Conservation (phyloP, 2,888 invertebrate genomes). For the Thumatha senex region DNA sequence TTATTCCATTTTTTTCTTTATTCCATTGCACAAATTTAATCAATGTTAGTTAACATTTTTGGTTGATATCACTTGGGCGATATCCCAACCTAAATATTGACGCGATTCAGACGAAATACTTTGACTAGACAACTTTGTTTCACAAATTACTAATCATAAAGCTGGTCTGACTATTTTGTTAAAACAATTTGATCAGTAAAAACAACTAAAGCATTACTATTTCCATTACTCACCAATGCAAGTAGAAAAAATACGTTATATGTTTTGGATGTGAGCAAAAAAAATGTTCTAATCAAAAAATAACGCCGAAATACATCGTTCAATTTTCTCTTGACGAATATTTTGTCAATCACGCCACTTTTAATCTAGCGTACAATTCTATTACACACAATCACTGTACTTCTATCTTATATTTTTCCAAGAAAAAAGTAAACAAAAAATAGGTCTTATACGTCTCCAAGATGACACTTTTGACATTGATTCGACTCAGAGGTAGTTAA, state of each 20-base stretch:
- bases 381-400: background rate
- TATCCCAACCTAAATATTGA: too few species aligned
- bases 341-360: background rate
- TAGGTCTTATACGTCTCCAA: background rate
- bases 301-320: background rate
- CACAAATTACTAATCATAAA: too few species aligned
- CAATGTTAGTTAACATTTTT: too few species aligned
- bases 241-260: background rate
- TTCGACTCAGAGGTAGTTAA: background rate
- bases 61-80: too few species aligned
- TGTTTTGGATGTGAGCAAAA: background rate
- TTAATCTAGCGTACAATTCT: background rate
- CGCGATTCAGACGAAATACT: too few species aligned
- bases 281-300: background rate
- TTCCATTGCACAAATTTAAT: too few species aligned
- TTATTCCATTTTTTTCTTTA: too few species aligned
- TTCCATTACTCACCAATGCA: background rate
- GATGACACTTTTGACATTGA: conserved; percentile 11
- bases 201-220: background rate
- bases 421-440: conserved; percentile 5
- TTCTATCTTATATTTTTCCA: background rate
- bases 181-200: too few species aligned
- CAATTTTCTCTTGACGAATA: conserved; percentile 6
- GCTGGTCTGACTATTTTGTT: too few species aligned
- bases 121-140: too few species aligned